Evolutionary conservation across 2,888 invertebrate species (phyloP), one percentile per base, ranked within the genome.

Genomic region (Agrotis segetum): DNA sequence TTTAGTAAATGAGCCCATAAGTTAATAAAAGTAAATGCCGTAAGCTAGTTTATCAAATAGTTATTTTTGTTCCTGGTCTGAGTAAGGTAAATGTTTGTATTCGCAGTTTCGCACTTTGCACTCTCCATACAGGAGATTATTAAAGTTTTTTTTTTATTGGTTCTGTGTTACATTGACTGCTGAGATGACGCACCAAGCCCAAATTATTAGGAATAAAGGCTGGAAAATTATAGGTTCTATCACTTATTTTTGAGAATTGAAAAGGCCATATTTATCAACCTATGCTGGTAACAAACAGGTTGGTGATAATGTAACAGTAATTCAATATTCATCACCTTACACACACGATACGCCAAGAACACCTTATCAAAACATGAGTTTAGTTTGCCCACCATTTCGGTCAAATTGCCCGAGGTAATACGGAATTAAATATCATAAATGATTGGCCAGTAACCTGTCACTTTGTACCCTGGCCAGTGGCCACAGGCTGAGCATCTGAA

Each of bases 401-500:
- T 46, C 60, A n/a, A 53, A 69, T 47, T 19, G 71, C 79, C 73
- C 3, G 55, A 62, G 79, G 82, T 29, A 21, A 17, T 69, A 67
- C 53, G 17, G 50, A 66, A 58, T 72, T 67, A 82, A 79, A 79
- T 82, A 77, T 71, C 59, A 58, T 67, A 46, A 71, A 66, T 11
- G 59, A 66, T 68, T 68, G 68, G 40, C 66, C 61, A 56, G 17
- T 72, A 63, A 72, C 66, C 79, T 77, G 73, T 66, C 79, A 59
- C 67, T 40, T 40, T 1, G 11, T 40, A 50, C 58, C 53, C 29
- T 19, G 55, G 21, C 55, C 55, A 21, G 47, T 68, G 55, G 72
- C 79, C 82, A 78, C 72, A 17, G 79, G 79, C 59, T 66, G 71
- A 68, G 29, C 74, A 82, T 70, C 74, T 72, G 71, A 68, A 70